Evolutionary conservation across 2,888 invertebrate genomes (phyloP).

Genomic region (Melieria crassipennis): DNA sequence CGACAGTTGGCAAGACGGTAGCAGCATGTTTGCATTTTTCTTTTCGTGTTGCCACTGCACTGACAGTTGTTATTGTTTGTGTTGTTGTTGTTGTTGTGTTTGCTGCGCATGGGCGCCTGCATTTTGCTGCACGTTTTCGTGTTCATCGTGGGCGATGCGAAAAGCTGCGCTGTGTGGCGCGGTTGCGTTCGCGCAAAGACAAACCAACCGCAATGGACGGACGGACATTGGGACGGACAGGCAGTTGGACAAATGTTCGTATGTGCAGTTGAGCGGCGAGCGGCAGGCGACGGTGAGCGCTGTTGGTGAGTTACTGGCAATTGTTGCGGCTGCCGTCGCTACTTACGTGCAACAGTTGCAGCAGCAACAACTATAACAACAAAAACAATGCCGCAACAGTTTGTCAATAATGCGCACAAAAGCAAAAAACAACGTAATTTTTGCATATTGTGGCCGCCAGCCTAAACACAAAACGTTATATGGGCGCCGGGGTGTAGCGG

Average conservation of each 20-base stretch:
- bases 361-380: slow-evolving; percentile 12
- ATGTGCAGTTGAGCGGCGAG: too few species aligned
- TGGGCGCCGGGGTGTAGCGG: too few species aligned
- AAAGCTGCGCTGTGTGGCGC: neutral
- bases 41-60: slow-evolving; percentile 43
- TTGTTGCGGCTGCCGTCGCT: slow-evolving; percentile 13
- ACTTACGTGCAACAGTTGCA: slow-evolving; percentile 1
- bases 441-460: too few species aligned
- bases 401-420: neutral
- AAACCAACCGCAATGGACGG: neutral
- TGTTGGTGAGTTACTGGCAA: slow-evolving; percentile 27
- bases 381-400: neutral
- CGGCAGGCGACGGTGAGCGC: neutral
- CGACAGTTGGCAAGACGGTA: slow-evolving; percentile 45
- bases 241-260: neutral
- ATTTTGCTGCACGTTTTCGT: slow-evolving; percentile 48
- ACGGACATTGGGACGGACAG: neutral
- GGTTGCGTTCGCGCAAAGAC: neutral
- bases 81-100: slow-evolving; percentile 41
- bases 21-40: slow-evolving; percentile 54
- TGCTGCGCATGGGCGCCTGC: slow-evolving; percentile 49
- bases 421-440: slow-evolving; percentile 4
- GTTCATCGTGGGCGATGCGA: slow-evolving; percentile 49
- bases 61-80: slow-evolving; percentile 22
- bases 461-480: too few species aligned